Evolutionary conservation across 2,113 vertebrate genomes (phyloP).

Genomic region (Platysternon megacephalum): DNA sequence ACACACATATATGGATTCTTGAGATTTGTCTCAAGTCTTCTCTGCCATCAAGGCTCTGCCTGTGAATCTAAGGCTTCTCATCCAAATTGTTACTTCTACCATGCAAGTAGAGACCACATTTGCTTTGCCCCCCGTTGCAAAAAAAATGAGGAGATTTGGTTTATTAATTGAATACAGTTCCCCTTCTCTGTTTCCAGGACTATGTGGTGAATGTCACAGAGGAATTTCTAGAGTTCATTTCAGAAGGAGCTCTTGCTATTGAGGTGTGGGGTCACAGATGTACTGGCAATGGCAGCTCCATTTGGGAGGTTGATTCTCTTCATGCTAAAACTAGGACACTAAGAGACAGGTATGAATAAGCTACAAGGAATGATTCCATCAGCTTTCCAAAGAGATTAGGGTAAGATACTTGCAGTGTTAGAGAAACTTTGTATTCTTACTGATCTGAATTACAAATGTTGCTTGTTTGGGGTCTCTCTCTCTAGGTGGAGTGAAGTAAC

Average conservation of each 20-base stretch:
- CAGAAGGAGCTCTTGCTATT: constrained; percentile 95
- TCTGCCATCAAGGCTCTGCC: background rate
- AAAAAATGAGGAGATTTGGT: background rate
- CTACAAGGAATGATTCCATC: background rate
- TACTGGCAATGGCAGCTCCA: constrained; percentile 88
- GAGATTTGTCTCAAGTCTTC: background rate
- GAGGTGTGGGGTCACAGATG: constrained; percentile 99
- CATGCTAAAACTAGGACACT: constrained; percentile 93
- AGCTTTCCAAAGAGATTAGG: background rate
- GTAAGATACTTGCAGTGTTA: background rate
- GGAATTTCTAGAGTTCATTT: constrained; percentile 98
- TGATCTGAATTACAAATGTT: background rate
- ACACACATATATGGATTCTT: background rate
- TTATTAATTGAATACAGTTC: background rate
- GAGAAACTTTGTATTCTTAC: background rate
- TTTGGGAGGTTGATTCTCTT: constrained; percentile 92
- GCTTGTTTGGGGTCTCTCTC: background rate
- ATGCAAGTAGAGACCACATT: background rate
- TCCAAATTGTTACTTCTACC: background rate
- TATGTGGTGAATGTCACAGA: constrained; percentile 92
- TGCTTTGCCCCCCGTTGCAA: background rate
- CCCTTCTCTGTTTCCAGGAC: constrained; percentile 81
- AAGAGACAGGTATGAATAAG: constrained; percentile 85
- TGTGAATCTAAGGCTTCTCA: background rate
- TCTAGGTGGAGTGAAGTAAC: constrained; percentile 96